Conservation (phyloP, 2,113 vertebrate species). For the human region GRCh38 chr3:142828501-142829000, state of each 20-base stretch:
- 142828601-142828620: neutral
- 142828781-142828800: neutral
- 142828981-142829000: neutral
- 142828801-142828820: neutral
- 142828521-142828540: neutral
- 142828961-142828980: neutral
- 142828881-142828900: neutral
- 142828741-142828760: neutral
- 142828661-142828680: neutral
- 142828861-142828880: neutral
- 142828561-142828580: neutral
- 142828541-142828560: neutral
- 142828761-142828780: neutral
- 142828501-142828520: neutral
- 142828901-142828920: neutral
- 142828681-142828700: neutral
- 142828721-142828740: slow-evolving; percentile 35
- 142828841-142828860: neutral
- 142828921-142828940: neutral
- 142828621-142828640: neutral
- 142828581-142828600: neutral
- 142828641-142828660: neutral
- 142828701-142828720: neutral
- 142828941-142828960: rapidly evolving
- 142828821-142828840: neutral